Conservation (phyloP, 1,140 invertebrate genomes). For the Chrysoperla carnea region DNA sequence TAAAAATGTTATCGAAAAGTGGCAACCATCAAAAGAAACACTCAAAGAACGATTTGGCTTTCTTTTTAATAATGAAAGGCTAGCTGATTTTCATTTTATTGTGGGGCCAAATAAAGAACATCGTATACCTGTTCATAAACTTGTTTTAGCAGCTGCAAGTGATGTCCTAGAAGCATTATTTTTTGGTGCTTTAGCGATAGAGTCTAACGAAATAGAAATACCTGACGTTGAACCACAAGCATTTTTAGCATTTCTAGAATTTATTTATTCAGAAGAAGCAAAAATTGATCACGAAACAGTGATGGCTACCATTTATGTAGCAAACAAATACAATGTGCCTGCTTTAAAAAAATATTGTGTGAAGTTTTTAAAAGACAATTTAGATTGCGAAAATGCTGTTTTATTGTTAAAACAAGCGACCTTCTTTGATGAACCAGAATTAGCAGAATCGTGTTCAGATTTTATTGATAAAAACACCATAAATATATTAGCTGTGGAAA, state of each 20-base stretch:
- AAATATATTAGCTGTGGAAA: no score
- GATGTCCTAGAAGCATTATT: conserved; percentile 4
- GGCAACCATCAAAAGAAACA: background rate
- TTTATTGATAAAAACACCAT: no score
- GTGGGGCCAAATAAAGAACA: background rate
- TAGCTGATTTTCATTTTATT: no score
- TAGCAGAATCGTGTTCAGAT: no score
- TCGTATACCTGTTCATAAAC: background rate
- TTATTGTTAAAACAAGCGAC: no score
- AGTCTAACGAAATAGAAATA: conserved; percentile 54
- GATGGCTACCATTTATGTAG: conserved; percentile 73
- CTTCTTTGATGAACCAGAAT: no score
- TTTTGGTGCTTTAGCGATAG: conserved; percentile 28
- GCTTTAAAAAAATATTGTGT: conserved; percentile 70
- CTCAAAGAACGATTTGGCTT: background rate
- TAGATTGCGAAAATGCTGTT: no score
- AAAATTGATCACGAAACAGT: conserved; percentile 72
- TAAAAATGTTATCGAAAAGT: background rate
- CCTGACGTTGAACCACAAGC: conserved; percentile 71
- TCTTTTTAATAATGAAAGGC: no score
- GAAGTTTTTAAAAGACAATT: conserved; percentile 63
- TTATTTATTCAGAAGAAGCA: conserved; percentile 76
- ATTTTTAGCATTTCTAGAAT: conserved; percentile 49
- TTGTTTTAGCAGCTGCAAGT: conserved; percentile 1
- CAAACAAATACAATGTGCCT: conserved; percentile 76